phyloP scores from a whole-genome alignment of 2,113 vertebrate species.

The Solenodon paradoxus region DNA sequence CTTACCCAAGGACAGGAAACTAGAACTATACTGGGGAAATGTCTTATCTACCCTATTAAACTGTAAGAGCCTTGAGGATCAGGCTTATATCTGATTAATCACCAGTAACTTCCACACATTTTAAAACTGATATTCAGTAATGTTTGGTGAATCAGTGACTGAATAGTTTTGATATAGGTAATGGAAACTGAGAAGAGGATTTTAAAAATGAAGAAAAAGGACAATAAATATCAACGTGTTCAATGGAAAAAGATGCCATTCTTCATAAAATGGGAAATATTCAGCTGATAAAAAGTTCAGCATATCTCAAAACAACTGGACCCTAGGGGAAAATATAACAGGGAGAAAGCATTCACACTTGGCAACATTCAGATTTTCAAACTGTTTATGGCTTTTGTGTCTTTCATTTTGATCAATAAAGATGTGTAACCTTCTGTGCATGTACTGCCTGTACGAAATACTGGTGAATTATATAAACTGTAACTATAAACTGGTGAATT shows the following conservation, averaged over 20 bases:
- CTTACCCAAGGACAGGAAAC: not conserved
- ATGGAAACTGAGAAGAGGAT: not conserved
- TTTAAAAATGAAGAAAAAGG: not conserved
- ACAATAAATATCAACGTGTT: not conserved
- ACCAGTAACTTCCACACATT: not conserved
- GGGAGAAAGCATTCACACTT: not conserved
- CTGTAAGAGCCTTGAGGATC: not conserved
- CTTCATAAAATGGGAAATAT: not conserved
- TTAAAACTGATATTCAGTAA: not conserved
- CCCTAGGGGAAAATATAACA: not conserved
- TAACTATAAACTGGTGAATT: constrained; percentile 69
- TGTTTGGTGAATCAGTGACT: not conserved
- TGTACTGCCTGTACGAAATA: not conserved
- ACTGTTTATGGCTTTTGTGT: not conserved
- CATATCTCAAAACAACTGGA: not conserved
- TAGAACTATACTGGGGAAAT: not conserved
- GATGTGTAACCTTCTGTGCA: not conserved
- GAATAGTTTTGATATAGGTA: not conserved
- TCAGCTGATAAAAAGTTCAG: not conserved
- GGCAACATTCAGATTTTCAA: not conserved
- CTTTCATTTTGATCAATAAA: not conserved
- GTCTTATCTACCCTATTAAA: not conserved
- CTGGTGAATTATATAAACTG: too few relatives aligned
- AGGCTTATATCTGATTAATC: not conserved
- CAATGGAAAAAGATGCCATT: not conserved